Conservation (phyloP, 2,797 vertebrate species). For the Buceros bicornis region DNA sequence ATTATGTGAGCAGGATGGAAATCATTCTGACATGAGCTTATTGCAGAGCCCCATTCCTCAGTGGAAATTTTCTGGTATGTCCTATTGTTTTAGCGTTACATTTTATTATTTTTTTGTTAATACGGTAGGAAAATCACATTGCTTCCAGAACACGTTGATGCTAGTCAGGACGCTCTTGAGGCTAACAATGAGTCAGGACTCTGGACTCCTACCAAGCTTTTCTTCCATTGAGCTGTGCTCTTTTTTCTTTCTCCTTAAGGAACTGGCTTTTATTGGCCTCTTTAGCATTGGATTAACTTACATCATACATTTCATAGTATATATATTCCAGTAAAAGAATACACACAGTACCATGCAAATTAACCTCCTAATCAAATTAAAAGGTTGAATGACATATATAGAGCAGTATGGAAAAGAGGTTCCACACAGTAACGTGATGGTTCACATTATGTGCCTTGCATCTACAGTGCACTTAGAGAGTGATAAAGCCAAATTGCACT, state of each 20-base stretch:
- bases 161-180: conserved; percentile 74
- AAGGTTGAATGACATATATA: conserved; percentile 50
- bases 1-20: background rate
- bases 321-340: conserved; percentile 75
- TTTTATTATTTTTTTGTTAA: conserved; percentile 73
- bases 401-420: conserved; percentile 33
- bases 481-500: conserved; percentile 24
- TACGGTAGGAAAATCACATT: conserved; percentile 69
- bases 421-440: background rate
- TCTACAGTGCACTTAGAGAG: conserved; percentile 5
- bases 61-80: conserved; percentile 52
- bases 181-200: conserved; percentile 78
- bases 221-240: conserved; percentile 69
- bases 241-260: conserved; percentile 60
- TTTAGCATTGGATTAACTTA: conserved; percentile 78
- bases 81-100: conserved; percentile 64
- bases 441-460: background rate
- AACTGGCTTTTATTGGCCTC: conserved; percentile 78
- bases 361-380: conserved; percentile 76
- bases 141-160: conserved; percentile 74
- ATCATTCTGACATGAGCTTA: conserved; percentile 5
- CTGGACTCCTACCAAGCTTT: conserved; percentile 77
- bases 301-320: conserved; percentile 76
- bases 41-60: conserved; percentile 8
- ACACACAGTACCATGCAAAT: conserved; percentile 59